A percentile compares a stretch with the other conserved stretches of the same genome.
phyloP scores from a whole-genome alignment of 2,113 vertebrate genomes.

The Scatophagus argus region DNA sequence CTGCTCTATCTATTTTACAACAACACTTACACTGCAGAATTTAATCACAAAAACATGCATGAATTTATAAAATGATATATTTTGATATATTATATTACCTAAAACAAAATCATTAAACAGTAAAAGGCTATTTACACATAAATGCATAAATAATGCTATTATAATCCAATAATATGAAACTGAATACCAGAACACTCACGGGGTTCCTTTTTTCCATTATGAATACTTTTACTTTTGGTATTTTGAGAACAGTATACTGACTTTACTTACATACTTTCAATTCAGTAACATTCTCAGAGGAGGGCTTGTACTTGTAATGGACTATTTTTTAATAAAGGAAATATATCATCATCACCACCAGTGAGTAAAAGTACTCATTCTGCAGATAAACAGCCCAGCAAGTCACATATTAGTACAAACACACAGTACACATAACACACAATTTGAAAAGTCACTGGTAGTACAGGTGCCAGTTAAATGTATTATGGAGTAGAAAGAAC shows the following conservation, averaged over 20 bases:
- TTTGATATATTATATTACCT: too few relatives aligned
- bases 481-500: neutral
- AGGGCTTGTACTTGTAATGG: neutral
- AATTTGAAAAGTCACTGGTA: neutral
- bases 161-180: neutral
- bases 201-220: neutral
- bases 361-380: neutral
- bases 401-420: neutral
- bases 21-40: neutral
- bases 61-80: neutral
- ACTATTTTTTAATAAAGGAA: neutral
- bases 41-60: neutral
- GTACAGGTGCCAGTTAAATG: neutral
- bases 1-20: neutral
- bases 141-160: neutral
- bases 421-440: too few relatives aligned
- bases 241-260: too few relatives aligned
- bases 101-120: too few relatives aligned
- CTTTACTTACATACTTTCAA: too few relatives aligned
- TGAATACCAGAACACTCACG: neutral
- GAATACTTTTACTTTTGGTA: neutral
- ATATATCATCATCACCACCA: neutral
- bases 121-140: neutral
- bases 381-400: too few relatives aligned
- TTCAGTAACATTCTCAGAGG: neutral